phyloP scores from a whole-genome alignment of 1,140 invertebrate species.

The Procambarus clarkii region DNA sequence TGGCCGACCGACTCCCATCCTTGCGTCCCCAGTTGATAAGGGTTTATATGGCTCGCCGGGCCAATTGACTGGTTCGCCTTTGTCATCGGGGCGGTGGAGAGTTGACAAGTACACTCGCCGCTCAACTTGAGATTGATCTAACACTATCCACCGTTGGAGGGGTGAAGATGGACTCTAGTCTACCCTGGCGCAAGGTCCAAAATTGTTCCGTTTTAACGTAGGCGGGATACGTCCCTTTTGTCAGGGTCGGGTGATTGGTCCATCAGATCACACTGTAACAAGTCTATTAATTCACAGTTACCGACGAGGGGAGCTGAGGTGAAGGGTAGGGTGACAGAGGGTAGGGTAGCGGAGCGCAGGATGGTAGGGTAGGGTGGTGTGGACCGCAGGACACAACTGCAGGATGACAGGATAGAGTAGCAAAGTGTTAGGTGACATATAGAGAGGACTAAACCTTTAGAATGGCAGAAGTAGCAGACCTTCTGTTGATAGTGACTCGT shows the following conservation, averaged over 20 bases:
- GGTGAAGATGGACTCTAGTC: constrained; percentile 73
- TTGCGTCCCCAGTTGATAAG: background rate
- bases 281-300: constrained; percentile 80
- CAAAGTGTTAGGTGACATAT: background rate
- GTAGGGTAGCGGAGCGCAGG: background rate
- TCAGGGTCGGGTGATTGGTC: constrained; percentile 80
- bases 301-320: constrained; percentile 78
- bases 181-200: constrained; percentile 71
- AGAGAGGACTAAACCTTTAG: background rate
- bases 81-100: constrained; percentile 37
- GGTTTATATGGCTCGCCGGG: background rate
- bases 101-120: constrained; percentile 58
- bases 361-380: background rate
- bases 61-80: constrained; percentile 2
- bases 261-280: constrained; percentile 81
- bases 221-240: constrained; percentile 78
- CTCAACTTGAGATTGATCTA: constrained; percentile 75
- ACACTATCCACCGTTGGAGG: constrained; percentile 74
- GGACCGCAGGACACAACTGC: background rate
- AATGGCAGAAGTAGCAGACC: background rate
- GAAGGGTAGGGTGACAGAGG: background rate
- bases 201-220: constrained; percentile 77
- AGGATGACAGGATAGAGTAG: background rate
- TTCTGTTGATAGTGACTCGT: background rate
- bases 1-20: background rate